Percentiles rank a stretch among this genome's conserved stretches.
These are phyloP conservation scores for Dromococcyx pavoninus DNA, from an alignment of 2,797 vertebrate species.

Conservation along the genomic window DNA sequence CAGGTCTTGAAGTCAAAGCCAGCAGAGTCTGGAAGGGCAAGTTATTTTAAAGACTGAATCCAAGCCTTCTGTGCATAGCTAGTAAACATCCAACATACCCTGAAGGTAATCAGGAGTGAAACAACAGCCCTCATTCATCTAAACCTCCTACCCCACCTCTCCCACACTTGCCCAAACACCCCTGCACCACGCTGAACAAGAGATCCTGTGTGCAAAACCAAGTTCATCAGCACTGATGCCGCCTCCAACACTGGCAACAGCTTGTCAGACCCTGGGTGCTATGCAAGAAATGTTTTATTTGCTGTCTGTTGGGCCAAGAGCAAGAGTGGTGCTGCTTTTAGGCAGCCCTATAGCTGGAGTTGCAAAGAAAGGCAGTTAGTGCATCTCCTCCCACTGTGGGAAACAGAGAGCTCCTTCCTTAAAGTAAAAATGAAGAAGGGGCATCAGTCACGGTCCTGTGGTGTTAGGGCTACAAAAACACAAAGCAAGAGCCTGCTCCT, in stretches of 20 bases:
- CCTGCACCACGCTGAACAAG: slow-evolving; percentile 1
- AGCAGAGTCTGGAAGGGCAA: not conserved
- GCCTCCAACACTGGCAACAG: not conserved
- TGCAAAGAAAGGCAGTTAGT: not conserved
- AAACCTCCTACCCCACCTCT: not conserved
- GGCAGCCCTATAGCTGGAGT: not conserved
- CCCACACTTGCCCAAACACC: not conserved
- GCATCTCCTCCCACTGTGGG: not conserved
- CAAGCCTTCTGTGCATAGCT: not conserved
- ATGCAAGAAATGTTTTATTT: not conserved
- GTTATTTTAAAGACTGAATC: not conserved
- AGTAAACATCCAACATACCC: not conserved
- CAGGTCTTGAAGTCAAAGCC: not conserved
- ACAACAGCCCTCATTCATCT: slow-evolving; percentile 36
- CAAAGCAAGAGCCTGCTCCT: not conserved
- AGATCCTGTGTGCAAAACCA: slow-evolving; percentile 3
- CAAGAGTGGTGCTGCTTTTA: not conserved
- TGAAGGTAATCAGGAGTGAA: not conserved
- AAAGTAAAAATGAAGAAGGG: not conserved
- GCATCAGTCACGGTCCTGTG: rapidly evolving
- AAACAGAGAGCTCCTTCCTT: not conserved
- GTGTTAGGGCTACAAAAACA: not conserved
- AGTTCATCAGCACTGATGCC: not conserved
- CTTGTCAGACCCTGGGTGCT: not conserved
- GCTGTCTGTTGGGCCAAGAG: not conserved